phyloP scores from a whole-genome alignment of 2,888 invertebrate genomes.

The Xestoiulus laeticollis region DNA sequence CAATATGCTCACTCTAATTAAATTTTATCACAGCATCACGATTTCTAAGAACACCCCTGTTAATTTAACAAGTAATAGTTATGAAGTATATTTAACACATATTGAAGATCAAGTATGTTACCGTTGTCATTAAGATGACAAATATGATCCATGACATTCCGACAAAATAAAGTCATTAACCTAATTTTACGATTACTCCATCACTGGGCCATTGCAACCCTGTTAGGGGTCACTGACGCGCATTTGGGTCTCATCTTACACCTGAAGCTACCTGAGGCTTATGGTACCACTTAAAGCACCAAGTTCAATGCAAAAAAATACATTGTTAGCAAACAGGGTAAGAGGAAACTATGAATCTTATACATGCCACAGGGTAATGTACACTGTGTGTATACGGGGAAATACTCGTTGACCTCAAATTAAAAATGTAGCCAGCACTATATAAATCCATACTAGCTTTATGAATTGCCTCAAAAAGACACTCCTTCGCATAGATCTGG shows the following conservation, averaged over 20 bases:
- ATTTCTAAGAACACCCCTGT: not conserved
- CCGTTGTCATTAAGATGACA: not conserved
- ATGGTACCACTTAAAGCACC: not conserved
- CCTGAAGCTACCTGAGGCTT: conserved; percentile 9
- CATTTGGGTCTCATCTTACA: conserved; percentile 11
- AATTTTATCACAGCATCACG: not conserved
- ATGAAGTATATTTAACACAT: not conserved
- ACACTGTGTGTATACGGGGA: not conserved
- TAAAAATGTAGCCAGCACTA: not conserved
- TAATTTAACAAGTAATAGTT: not conserved
- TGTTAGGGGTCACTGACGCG: conserved; percentile 2
- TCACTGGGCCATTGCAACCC: not conserved
- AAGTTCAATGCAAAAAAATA: conserved; percentile 11
- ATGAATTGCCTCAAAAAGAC: not conserved
- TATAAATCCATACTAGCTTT: not conserved
- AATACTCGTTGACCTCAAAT: not conserved
- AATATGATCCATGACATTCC: not conserved
- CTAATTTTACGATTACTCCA: not conserved
- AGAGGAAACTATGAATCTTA: not conserved
- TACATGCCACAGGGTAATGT: not conserved
- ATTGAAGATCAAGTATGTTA: conserved; percentile 28
- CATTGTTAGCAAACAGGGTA: not conserved
- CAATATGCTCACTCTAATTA: not conserved
- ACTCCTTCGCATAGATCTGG: not conserved
- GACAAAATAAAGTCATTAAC: not conserved